A percentile compares a stretch with the other conserved stretches of the same genome.
These are phyloP conservation scores for Entomobrya proxima DNA, from an alignment of 2,888 invertebrate species.

Conservation along the genomic window DNA sequence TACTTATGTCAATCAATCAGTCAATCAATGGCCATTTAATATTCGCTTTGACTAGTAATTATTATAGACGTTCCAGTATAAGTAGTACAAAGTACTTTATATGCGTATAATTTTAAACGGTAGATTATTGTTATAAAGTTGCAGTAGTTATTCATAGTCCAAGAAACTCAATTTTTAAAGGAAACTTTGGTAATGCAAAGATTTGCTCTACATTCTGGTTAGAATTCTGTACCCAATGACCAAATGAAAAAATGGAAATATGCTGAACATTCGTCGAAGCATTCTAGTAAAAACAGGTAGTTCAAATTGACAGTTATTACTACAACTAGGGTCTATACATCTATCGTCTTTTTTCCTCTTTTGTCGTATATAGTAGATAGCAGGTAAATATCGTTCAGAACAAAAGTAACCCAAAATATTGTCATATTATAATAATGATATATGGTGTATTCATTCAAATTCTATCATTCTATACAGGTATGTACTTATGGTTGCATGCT, in stretches of 20 bases:
- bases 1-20: constrained; percentile 65
- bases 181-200: background rate
- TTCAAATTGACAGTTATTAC: no score
- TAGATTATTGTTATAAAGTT: constrained; percentile 5
- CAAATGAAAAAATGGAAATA: background rate
- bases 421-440: no score
- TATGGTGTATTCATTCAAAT: no score
- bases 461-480: no score
- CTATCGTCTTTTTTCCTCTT: no score
- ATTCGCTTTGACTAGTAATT: constrained; percentile 35
- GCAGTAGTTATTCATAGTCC: background rate
- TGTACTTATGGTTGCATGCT: no score
- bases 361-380: no score
- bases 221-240: background rate
- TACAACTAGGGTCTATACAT: no score
- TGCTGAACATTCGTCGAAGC: no score
- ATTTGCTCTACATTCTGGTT: background rate
- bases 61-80: background rate
- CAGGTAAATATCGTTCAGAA: no score
- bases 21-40: constrained; percentile 66
- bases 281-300: no score
- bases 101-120: background rate
- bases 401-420: no score
- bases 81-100: background rate
- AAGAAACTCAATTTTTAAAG: background rate